Evolutionary conservation across 2,113 vertebrate species (phyloP), one percentile per base, ranked within the genome.

Genomic region (Apeltes quadracus): DNA sequence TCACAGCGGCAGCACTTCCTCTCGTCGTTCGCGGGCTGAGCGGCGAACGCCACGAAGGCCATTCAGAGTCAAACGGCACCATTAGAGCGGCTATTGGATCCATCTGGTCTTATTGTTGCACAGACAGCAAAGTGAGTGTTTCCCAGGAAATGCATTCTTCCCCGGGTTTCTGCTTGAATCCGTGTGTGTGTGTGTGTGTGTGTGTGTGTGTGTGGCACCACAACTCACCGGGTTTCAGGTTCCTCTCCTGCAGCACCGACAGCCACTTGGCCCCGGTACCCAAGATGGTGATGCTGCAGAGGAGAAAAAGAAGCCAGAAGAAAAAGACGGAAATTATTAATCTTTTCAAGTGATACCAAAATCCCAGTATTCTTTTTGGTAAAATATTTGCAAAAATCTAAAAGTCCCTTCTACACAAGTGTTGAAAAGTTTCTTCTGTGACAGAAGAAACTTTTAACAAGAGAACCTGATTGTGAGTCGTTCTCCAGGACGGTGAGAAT

Each of bases 241-340:
- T 93, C 62, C 91, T 95, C 92, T 98, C 96, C 82, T 99, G 95
- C 16, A 98, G 91, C 70, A 98, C 95, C 3, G 97, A 77, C 84
- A 99, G 89, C 97, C 97, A 99, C 90, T 99, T 99, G 18, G 98
- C 96, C 9, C 98, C 95, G 0, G 96, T 98, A 29, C 96, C 97
- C 46, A 99, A 95, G 81, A 99, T 93, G 36, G 97, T 98, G 91
- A 99, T 97, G 75, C 98, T 99, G 83, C 36, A 75, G n/a, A 66
- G 74, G 11, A 68, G 11, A 44, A 54, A 70, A 50, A 66, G 0
- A 80, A 44, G 22, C 7, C 67, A 43, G 32, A 68, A 36, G 22
- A 38, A 22, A 69, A 39, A 50, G 16, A 34, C 3, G 3, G 56
- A 41, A 20, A 71, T 69, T 62, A 5, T 1, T 48, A n/a, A 32